Base-by-base conservation (phyloP, 1,140 invertebrate genomes). In the Drosophila kurseongensis region DNA sequence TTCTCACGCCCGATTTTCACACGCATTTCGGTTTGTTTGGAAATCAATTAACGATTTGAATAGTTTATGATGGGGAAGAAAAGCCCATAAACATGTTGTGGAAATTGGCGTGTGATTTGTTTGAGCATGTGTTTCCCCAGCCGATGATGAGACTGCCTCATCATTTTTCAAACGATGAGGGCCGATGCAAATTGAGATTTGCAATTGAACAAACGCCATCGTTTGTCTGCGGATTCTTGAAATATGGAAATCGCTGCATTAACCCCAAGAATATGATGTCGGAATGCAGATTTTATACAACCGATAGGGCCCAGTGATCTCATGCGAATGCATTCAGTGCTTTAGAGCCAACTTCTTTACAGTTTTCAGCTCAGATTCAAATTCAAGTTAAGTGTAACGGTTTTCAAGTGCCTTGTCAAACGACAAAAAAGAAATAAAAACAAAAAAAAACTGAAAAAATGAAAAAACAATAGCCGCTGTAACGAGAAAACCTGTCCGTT, bases 1-100 rank as follows among this genome's bases (percentile, higher is more conserved):
- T 86, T 88, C 82, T 75, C 75, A 85, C 82, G 69, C 81, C 57
- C 42, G 29, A 13, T 75, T 44, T 78, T 80, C 69, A 74, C 75
- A 78, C 75, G 62, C 77, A 69, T 63, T 57, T 62, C 59, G 38
- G n/a, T 41, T 74, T 68, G 56, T 85, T 85, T 66, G 68, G 65
- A 72, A 86, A 77, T 78, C 75, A 80, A 73, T 79, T 71, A 48
- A 41, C 36, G 38, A 67, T 44, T 45, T 16, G n/a, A 44, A 71
- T 56, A 44, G 41, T 60, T 68, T 61, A 79, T 67, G 69, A 58
- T 54, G 54, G 65, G 42, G 44, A 36, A 32, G 61, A 35, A 41
- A 29, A 38, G 14, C 12, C 38, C 29, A 52, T 44, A 5, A 16
- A 7, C 38, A 58, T 35, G n/a, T n/a, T 35, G 23, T 23, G 12